phyloP scores from a whole-genome alignment of 2,888 invertebrate species.

The Agonum fuliginosum region DNA sequence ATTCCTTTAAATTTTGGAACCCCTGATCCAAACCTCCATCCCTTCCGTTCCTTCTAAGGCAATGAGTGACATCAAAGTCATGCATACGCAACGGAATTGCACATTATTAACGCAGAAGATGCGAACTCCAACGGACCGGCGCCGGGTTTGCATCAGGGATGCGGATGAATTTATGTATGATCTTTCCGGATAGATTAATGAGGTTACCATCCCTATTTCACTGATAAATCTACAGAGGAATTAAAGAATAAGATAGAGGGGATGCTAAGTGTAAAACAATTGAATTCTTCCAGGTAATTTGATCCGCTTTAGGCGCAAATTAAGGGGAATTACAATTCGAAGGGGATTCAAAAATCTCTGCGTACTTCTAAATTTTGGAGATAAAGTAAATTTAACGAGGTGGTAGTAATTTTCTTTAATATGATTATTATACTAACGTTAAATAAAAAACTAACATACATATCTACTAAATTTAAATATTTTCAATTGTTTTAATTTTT shows the following conservation, averaged over 20 bases:
- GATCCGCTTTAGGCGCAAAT: background rate
- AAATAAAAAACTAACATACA: no score
- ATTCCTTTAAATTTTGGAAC: no score
- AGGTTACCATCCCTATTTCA: slow-evolving; percentile 3
- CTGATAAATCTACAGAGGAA: slow-evolving; percentile 10
- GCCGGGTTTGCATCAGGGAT: slow-evolving; percentile 15
- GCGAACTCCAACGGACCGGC: background rate
- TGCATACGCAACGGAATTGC: slow-evolving; percentile 52
- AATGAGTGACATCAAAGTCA: slow-evolving; percentile 48
- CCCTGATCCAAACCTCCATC: slow-evolving; percentile 24
- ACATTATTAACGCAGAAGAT: slow-evolving; percentile 53
- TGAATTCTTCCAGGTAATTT: slow-evolving; percentile 5
- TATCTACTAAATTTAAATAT: no score
- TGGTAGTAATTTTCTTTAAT: no score
- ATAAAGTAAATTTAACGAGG: no score
- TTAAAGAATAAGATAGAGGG: background rate
- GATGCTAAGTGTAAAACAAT: background rate
- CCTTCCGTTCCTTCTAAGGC: background rate
- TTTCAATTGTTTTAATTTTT: no score
- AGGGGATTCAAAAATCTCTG: no score
- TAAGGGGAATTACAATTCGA: no score
- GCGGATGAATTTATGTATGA: slow-evolving; percentile 39
- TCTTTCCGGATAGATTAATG: slow-evolving; percentile 16
- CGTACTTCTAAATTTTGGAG: no score
- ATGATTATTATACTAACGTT: no score